phyloP scores from a whole-genome alignment of 1,140 invertebrate genomes.

The Drosophila biarmipes region DNA sequence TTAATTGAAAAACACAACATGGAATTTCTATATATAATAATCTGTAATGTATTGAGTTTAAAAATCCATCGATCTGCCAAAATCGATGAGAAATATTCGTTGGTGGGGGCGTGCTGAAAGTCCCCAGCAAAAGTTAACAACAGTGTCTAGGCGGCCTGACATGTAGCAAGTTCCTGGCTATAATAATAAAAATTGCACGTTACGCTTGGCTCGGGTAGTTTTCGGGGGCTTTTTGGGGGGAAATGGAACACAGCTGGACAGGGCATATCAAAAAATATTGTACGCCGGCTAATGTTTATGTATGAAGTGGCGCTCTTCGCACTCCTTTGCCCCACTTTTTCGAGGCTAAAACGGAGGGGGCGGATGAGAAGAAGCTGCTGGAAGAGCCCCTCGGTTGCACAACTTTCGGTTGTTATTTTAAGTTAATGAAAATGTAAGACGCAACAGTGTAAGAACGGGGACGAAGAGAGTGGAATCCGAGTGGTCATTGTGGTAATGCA shows the following conservation, averaged over 20 bases:
- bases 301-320: constrained; percentile 38
- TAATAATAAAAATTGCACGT: constrained; percentile 77
- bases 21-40: no score
- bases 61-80: neutral
- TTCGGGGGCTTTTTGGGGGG: neutral
- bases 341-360: neutral
- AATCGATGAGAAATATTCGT: neutral
- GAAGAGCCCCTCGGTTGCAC: constrained; percentile 35
- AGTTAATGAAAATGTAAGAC: constrained; percentile 76
- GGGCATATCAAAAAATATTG: constrained; percentile 75
- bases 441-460: constrained; percentile 4
- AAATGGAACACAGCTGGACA: constrained; percentile 61
- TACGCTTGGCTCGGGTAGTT: constrained; percentile 46
- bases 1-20: no score
- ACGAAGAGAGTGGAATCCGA: constrained; percentile 28
- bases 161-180: constrained; percentile 57
- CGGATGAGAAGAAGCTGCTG: constrained; percentile 8
- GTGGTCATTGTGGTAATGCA: constrained; percentile 49
- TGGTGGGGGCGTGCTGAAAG: neutral
- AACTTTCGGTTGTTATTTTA: constrained; percentile 75
- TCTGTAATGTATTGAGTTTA: neutral
- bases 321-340: neutral
- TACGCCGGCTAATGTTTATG: constrained; percentile 69
- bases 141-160: constrained; percentile 60
- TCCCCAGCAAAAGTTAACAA: constrained; percentile 55